Conservation (phyloP, 2,888 invertebrate genomes). For the Brachylomia viminalis region DNA sequence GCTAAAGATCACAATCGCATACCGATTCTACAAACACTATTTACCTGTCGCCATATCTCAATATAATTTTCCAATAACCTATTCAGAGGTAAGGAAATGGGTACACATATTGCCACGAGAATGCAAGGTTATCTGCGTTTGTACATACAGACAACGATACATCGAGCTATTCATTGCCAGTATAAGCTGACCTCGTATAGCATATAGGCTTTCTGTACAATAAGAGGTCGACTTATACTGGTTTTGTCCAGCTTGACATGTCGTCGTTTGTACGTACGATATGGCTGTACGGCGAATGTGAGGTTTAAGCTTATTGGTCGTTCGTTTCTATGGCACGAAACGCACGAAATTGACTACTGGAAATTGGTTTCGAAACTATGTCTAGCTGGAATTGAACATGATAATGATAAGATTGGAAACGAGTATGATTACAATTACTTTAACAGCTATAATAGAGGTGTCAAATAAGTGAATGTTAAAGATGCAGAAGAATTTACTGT, state of each 20-base stretch:
- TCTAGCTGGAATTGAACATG: constrained; percentile 44
- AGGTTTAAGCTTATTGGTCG: constrained; percentile 66
- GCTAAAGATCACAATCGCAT: constrained; percentile 63
- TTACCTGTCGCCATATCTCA: constrained; percentile 69
- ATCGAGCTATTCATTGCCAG: not conserved
- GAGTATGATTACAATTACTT: constrained; percentile 17
- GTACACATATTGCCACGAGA: constrained; percentile 57
- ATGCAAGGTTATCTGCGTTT: constrained; percentile 53
- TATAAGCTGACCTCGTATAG: not conserved
- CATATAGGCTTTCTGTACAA: too few relatives aligned
- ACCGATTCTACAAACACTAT: constrained; percentile 67
- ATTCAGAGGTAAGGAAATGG: constrained; percentile 58
- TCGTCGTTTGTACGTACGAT: constrained; percentile 33
- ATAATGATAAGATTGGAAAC: constrained; percentile 6
- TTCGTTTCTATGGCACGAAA: constrained; percentile 65
- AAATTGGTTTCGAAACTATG: constrained; percentile 57
- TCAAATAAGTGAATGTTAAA: not conserved
- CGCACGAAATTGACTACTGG: constrained; percentile 65
- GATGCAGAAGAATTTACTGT: not conserved
- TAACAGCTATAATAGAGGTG: not conserved
- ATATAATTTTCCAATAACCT: constrained; percentile 71
- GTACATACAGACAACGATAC: constrained; percentile 26
- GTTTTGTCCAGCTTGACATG: not conserved
- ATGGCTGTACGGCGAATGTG: constrained; percentile 39
- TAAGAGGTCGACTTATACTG: not conserved